Evolutionary conservation across 2,888 invertebrate genomes (phyloP), one percentile per base, ranked within the genome.

Genomic region (Falcaria lacertinaria): DNA sequence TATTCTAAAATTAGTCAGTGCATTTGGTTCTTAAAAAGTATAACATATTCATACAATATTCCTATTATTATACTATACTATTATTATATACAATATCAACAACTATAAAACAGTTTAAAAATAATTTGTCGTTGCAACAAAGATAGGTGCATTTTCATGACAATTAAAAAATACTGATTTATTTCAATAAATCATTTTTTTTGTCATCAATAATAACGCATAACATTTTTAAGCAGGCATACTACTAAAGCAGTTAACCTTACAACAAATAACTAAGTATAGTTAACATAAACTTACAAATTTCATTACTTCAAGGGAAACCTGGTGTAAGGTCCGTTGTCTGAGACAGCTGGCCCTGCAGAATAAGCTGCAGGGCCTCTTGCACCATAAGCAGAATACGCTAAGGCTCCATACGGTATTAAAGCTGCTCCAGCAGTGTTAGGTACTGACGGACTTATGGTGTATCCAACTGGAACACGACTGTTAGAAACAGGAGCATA

Each of bases 291-390:
- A 28, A 4, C 33, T 19, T 32, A 44, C 19, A 7, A 16, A 40
- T 33, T 19, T 33, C 35, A 28, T 44, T 19, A 39, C 50, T 67
- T 57, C 79, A 69, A 80, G 45, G 65, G 72, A 47, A 77, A 74
- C 36, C 51, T 57, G 2, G 68, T 64, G 34, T 73, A 92, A 37
- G 90, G 83, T 42, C 91, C 92, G 43, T 89, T 87, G 74, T 92
- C 93, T 52, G 83, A 83, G 52, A 90, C 90, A 65, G 90, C 90
- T 48, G 92, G 91, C 15, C 67, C 55, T 4, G 67, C 62, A 6
- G 66, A 60, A 42, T 55, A 65, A 1, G 44, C 35, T 0, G 45
- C 36, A 15, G 50, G 47, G 11, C 55, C 43, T 45, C 43, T 58
- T 19, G 47, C 35, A 50, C 54, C 45, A 13, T 42, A 11, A 11